phyloP scores from a whole-genome alignment of 2,888 invertebrate genomes.

The Noctua janthe region DNA sequence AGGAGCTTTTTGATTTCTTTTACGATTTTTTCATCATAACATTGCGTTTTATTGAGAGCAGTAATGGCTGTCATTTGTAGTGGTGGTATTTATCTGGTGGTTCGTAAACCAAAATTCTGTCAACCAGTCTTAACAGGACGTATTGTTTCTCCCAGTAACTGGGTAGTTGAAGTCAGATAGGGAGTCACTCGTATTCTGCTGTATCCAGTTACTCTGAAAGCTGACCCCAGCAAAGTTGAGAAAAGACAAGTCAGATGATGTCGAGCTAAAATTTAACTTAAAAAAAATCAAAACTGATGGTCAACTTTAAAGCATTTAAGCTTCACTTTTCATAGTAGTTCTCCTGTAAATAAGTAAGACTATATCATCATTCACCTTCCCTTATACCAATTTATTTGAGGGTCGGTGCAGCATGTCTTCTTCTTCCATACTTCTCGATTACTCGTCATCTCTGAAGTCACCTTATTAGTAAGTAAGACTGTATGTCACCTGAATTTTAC shows the following conservation, averaged over 20 bases:
- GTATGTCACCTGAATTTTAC: constrained; percentile 18
- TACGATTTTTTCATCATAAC: no score
- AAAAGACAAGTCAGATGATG: not conserved
- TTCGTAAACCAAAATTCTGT: not conserved
- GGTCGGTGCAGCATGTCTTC: not conserved
- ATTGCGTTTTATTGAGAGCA: no score
- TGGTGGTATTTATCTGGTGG: no score
- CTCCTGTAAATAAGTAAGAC: not conserved
- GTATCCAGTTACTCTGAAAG: not conserved
- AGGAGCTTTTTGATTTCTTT: not conserved
- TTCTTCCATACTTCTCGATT: not conserved
- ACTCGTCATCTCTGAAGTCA: not conserved
- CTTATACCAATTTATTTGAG: not conserved
- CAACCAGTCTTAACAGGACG: not conserved
- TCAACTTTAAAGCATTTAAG: not conserved
- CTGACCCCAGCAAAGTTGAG: not conserved
- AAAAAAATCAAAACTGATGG: not conserved
- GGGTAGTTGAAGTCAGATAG: no score
- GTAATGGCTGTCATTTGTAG: no score
- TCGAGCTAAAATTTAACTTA: not conserved
- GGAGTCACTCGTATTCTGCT: not conserved
- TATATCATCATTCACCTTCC: not conserved
- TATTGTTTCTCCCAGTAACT: no score
- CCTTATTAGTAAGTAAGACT: not conserved
- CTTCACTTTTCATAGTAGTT: not conserved